A percentile compares a stretch with the other conserved stretches of the same genome.
These are phyloP conservation scores for Epinephelus coioides DNA, from an alignment of 2,797 vertebrate species.

Conservation along the genomic window DNA sequence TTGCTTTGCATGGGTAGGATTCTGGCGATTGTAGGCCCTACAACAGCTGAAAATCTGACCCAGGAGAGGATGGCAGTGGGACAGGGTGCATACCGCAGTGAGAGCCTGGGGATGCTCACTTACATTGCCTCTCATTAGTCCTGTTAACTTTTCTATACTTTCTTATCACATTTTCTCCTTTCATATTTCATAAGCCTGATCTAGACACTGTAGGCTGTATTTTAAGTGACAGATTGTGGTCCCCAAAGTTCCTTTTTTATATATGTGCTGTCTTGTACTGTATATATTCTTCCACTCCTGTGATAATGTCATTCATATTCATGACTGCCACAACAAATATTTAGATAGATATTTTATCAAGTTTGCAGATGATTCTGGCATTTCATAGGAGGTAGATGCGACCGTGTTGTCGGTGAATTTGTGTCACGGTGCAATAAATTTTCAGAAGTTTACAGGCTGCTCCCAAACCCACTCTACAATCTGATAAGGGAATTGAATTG, in stretches of 20 bases:
- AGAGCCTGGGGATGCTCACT: conserved; percentile 7
- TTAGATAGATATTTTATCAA: conserved; percentile 28
- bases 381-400: background rate
- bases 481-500: conserved; percentile 58
- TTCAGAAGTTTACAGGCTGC: conserved; percentile 32
- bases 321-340: conserved; percentile 26
- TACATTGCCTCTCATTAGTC: conserved; percentile 37
- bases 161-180: conserved; percentile 6
- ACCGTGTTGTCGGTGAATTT: conserved; percentile 29
- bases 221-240: conserved; percentile 13
- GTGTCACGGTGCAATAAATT: conserved; percentile 54
- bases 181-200: conserved; percentile 18
- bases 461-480: conserved; percentile 30
- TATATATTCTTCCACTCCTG: conserved; percentile 10
- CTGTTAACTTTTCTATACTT: conserved; percentile 28
- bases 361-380: conserved; percentile 32
- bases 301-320: conserved; percentile 17
- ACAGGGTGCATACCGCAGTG: conserved; percentile 19
- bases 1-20: conserved; percentile 32
- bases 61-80: background rate
- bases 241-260: conserved; percentile 17
- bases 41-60: conserved; percentile 43
- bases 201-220: conserved; percentile 7
- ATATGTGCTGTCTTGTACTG: conserved; percentile 1
- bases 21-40: conserved; percentile 35